Evolutionary conservation across 2,113 vertebrate species (phyloP).

Genomic region (Mungos mungo): DNA sequence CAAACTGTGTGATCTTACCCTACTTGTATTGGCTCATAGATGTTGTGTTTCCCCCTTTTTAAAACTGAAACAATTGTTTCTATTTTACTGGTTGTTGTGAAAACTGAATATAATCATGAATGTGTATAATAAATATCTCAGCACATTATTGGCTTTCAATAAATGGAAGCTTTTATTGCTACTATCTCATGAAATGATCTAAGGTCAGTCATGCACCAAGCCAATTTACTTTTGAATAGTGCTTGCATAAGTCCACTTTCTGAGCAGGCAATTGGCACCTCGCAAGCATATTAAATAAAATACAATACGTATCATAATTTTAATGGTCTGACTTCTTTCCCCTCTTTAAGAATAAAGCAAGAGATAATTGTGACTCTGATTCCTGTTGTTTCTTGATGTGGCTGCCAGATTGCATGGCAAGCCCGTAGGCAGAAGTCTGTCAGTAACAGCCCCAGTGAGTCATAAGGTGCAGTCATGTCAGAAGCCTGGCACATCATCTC

Average conservation of each 20-base stretch:
- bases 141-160: not conserved
- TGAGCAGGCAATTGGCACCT: slow-evolving; percentile 32
- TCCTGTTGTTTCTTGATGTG: slow-evolving; percentile 15
- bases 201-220: not conserved
- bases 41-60: not conserved
- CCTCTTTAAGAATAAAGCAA: slow-evolving; percentile 31
- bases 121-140: not conserved
- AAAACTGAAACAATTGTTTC: not conserved
- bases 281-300: not conserved
- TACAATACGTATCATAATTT: not conserved
- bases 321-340: slow-evolving; percentile 51
- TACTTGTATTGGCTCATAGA: not conserved
- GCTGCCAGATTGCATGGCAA: not conserved
- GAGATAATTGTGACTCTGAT: not conserved
- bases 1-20: not conserved
- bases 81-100: not conserved
- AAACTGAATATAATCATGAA: not conserved
- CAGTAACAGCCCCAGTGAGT: not conserved
- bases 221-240: slow-evolving; percentile 30
- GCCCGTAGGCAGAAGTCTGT: not conserved
- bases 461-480: not conserved
- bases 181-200: slow-evolving; percentile 32
- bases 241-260: slow-evolving; percentile 36
- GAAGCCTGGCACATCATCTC: not conserved
- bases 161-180: slow-evolving; percentile 48